Evolutionary conservation across 1,140 invertebrate genomes (phyloP).

Genomic region (Drosophila busckii): DNA sequence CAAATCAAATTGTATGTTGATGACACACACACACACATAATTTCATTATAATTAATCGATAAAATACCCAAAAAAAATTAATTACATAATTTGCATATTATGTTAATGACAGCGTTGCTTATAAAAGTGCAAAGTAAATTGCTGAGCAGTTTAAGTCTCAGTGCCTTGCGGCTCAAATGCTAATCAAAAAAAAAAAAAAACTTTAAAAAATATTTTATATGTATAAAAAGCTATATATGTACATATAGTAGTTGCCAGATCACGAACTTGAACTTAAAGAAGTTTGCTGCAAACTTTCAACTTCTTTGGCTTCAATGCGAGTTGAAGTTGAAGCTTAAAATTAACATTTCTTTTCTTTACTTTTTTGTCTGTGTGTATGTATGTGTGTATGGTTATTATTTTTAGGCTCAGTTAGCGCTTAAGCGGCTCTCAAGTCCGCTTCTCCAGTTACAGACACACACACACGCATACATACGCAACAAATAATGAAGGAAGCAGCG

Average conservation of each 20-base stretch:
- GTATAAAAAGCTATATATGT: too few relatives aligned
- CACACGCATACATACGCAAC: neutral
- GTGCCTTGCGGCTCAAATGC: too few relatives aligned
- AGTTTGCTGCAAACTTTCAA: slow-evolving; percentile 18
- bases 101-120: too few relatives aligned
- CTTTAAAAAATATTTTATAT: too few relatives aligned
- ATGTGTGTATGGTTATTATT: slow-evolving; percentile 13
- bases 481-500: slow-evolving; percentile 7
- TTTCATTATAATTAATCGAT: too few relatives aligned
- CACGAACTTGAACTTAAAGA: too few relatives aligned
- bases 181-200: too few relatives aligned
- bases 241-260: too few relatives aligned
- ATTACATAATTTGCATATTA: slow-evolving; percentile 18
- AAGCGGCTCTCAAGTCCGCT: slow-evolving; percentile 19
- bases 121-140: too few relatives aligned
- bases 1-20: too few relatives aligned
- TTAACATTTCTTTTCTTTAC: slow-evolving; percentile 3
- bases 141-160: too few relatives aligned
- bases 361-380: slow-evolving; percentile 2
- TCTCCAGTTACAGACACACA: slow-evolving; percentile 14
- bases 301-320: slow-evolving; percentile 21
- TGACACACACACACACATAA: too few relatives aligned
- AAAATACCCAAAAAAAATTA: neutral
- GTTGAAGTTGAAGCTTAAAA: neutral
- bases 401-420: slow-evolving; percentile 22